Conservation (phyloP, 1,140 invertebrate genomes). For the Heliconius hermathena region DNA sequence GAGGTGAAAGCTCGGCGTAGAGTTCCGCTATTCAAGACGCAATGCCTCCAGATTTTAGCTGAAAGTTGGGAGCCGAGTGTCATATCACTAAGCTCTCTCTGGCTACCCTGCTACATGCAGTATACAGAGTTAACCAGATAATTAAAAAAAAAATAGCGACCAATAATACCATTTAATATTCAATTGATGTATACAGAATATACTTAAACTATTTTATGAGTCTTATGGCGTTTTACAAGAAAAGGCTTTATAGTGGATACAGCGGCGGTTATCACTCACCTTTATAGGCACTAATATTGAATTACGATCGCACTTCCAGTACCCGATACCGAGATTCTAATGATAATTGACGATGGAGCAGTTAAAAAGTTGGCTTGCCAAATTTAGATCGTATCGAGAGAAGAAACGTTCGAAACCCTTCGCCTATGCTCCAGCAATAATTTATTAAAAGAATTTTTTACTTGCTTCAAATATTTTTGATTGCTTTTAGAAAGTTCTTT, state of each 20-base stretch:
- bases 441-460: constrained; percentile 49
- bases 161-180: neutral
- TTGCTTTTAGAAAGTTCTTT: constrained; percentile 49
- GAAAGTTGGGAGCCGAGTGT: too few species aligned
- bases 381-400: constrained; percentile 57
- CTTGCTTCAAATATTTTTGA: constrained; percentile 47
- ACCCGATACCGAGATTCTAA: constrained; percentile 55
- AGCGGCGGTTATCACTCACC: constrained; percentile 63
- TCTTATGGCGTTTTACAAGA: constrained; percentile 23
- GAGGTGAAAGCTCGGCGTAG: too few species aligned
- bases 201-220: constrained; percentile 22
- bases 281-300: constrained; percentile 74
- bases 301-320: constrained; percentile 55
- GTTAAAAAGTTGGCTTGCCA: constrained; percentile 63
- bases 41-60: too few species aligned
- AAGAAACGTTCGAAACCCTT: constrained; percentile 36
- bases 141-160: too few species aligned
- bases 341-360: constrained; percentile 65
- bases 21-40: too few species aligned
- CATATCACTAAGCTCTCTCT: too few species aligned
- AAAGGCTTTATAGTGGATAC: constrained; percentile 44
- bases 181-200: neutral
- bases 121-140: too few species aligned
- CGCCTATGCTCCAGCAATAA: constrained; percentile 28
- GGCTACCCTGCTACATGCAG: too few species aligned